Evolutionary conservation across 2,888 invertebrate genomes (phyloP).

Genomic region (Hydrotaea diabolus): DNA sequence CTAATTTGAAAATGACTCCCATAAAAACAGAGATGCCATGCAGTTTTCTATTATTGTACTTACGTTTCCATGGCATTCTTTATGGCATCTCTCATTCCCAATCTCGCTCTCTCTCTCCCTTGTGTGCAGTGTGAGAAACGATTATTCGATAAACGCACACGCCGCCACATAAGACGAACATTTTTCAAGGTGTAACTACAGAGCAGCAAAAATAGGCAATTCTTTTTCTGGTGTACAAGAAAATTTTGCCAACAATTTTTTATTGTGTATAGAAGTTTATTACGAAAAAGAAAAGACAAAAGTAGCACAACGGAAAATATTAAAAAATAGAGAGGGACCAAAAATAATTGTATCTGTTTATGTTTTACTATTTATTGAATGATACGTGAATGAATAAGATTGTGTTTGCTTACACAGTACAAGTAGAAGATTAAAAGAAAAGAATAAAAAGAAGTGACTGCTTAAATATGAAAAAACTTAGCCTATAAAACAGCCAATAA

Average conservation of each 20-base stretch:
- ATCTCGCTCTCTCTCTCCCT: too few relatives aligned
- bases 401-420: slow-evolving; percentile 2
- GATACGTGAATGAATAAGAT: background rate
- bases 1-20: too few relatives aligned
- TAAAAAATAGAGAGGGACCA: too few relatives aligned
- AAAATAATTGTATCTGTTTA: too few relatives aligned
- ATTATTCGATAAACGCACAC: background rate
- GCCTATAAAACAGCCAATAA: background rate
- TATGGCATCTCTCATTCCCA: background rate
- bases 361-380: background rate
- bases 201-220: slow-evolving; percentile 28
- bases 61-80: too few relatives aligned
- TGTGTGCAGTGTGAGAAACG: background rate
- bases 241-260: slow-evolving; percentile 66
- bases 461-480: background rate
- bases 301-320: background rate
- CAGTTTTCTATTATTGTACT: too few relatives aligned
- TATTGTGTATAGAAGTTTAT: slow-evolving; percentile 70
- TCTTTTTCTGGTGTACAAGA: slow-evolving; percentile 39
- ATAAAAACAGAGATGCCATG: too few relatives aligned
- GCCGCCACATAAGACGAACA: slow-evolving; percentile 59
- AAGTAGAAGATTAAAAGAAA: background rate
- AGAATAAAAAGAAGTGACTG: background rate
- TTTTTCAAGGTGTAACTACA: slow-evolving; percentile 69
- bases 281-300: slow-evolving; percentile 27